Percentiles rank a stretch among this genome's conserved stretches.
These are phyloP conservation scores for Blomia tropicalis DNA, from an alignment of 2,888 invertebrate species.

Conservation along the genomic window DNA sequence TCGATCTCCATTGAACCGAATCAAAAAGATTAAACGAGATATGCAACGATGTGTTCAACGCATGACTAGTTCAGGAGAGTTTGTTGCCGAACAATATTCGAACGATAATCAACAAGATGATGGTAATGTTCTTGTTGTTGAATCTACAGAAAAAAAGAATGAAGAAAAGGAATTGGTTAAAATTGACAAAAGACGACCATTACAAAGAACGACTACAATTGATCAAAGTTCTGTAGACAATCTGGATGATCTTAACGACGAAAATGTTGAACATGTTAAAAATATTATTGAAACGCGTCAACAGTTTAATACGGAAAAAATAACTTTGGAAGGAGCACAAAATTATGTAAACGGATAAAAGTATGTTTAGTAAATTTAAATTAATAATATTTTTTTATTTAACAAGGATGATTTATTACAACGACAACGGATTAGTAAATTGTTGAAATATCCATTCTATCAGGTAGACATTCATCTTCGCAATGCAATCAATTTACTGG, in stretches of 20 bases:
- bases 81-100: too few species aligned
- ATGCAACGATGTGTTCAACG: constrained; percentile 12
- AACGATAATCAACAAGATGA: background rate
- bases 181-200: background rate
- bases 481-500: constrained; percentile 69
- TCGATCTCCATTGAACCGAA: constrained; percentile 13
- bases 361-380: constrained; percentile 3
- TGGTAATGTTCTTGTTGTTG: background rate
- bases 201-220: background rate
- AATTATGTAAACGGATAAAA: background rate
- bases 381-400: background rate
- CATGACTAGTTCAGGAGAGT: background rate
- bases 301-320: background rate
- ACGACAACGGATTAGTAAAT: constrained; percentile 35
- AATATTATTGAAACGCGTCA: background rate
- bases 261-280: background rate
- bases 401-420: constrained; percentile 31
- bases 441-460: constrained; percentile 69
- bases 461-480: constrained; percentile 74
- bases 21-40: constrained; percentile 11
- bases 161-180: background rate
- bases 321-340: background rate
- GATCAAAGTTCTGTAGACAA: background rate
- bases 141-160: background rate
- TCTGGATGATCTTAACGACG: background rate